Conservation (phyloP, 2,797 vertebrate genomes). For the Notoglanidium macrostoma region DNA sequence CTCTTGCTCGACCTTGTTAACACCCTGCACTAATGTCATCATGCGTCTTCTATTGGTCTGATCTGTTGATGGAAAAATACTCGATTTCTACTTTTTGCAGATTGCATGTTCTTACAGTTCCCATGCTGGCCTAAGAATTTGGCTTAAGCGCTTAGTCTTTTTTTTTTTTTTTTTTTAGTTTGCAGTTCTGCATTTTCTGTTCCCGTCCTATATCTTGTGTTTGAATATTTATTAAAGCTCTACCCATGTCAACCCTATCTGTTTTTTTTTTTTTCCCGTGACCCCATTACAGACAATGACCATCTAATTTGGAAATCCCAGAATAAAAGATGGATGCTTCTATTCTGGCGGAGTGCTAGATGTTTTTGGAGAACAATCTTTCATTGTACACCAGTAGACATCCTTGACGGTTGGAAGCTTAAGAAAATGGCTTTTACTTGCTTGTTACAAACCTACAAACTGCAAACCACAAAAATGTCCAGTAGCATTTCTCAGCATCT, state of each 20-base stretch:
- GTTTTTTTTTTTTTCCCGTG: background rate
- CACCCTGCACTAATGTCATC: background rate
- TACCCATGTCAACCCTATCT: too few species aligned
- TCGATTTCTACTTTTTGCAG: background rate
- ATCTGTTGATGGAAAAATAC: background rate
- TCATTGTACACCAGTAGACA: background rate
- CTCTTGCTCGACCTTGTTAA: background rate
- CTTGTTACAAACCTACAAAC: background rate
- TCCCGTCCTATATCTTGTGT: background rate
- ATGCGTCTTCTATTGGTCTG: background rate
- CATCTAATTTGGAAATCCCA: background rate
- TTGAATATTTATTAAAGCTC: background rate
- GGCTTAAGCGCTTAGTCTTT: background rate
- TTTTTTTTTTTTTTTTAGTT: background rate
- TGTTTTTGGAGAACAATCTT: background rate
- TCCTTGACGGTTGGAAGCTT: background rate
- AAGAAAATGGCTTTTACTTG: background rate
- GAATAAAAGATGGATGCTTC: background rate
- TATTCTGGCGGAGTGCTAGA: background rate
- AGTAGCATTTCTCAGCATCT: background rate
- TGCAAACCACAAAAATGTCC: background rate
- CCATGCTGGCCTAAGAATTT: background rate
- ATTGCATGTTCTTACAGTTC: background rate
- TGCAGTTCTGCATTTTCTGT: background rate
- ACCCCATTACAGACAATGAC: background rate